These are phyloP conservation scores for Ovibos moschatus DNA, from an alignment of 2,113 vertebrate genomes.

Conservation along the genomic window DNA sequence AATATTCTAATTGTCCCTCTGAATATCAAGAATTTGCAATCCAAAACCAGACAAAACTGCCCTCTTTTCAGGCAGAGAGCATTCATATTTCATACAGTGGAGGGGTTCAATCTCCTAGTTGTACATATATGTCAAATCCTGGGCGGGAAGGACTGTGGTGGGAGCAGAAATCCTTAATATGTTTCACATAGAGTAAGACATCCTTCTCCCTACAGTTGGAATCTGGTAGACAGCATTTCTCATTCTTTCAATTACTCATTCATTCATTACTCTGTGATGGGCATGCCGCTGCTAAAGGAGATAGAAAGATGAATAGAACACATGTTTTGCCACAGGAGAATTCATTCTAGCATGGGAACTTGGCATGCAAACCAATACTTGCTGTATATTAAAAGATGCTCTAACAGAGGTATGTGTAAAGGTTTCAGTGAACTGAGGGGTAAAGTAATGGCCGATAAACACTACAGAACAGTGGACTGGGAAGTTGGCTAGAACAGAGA, in stretches of 20 bases:
- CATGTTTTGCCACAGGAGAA: background rate
- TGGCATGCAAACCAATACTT: background rate
- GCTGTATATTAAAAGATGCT: background rate
- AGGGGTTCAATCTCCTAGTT: background rate
- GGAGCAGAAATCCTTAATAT: background rate
- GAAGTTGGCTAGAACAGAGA: background rate
- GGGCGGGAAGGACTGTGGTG: background rate
- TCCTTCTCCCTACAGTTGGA: background rate
- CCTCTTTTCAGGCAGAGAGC: background rate
- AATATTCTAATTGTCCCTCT: background rate
- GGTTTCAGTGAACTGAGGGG: background rate
- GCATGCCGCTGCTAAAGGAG: background rate
- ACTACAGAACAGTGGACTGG: background rate
- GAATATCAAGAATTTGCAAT: background rate
- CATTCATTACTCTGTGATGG: background rate
- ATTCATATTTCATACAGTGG: background rate
- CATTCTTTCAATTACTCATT: conserved; percentile 10
- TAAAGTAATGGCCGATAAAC: background rate
- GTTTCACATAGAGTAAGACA: background rate
- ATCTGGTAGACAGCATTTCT: background rate
- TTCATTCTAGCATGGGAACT: background rate
- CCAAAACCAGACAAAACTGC: background rate
- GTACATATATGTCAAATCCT: background rate
- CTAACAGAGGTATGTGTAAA: background rate
- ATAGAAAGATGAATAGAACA: background rate